Evolutionary conservation across 2,113 vertebrate species (phyloP).

Genomic region (Orthonyx spaldingii): DNA sequence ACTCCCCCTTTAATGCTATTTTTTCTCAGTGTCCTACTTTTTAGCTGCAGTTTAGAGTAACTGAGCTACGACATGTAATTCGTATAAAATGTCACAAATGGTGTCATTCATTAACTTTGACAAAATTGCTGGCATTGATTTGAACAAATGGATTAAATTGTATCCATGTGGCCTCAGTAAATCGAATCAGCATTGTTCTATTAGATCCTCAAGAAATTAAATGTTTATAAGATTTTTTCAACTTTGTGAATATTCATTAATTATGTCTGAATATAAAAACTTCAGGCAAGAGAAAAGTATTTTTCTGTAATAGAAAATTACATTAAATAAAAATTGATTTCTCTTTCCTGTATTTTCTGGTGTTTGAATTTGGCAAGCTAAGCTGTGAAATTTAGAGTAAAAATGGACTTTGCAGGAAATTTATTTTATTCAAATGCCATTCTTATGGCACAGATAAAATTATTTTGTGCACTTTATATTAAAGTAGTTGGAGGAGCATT

Average conservation of each 20-base stretch:
- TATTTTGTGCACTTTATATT: background rate
- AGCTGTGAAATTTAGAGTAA: background rate
- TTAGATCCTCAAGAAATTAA: background rate
- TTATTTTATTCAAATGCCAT: background rate
- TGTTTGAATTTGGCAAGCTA: background rate
- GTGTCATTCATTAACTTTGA: background rate
- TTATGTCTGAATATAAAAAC: background rate
- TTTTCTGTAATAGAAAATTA: background rate
- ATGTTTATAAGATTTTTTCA: background rate
- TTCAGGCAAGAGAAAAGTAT: background rate
- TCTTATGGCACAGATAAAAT: background rate
- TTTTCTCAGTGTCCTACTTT: slow-evolving; percentile 44
- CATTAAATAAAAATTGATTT: background rate
- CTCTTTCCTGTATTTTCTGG: background rate
- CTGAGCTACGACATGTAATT: background rate
- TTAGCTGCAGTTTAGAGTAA: background rate
- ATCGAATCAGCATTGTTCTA: background rate
- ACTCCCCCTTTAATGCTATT: slow-evolving; percentile 14
- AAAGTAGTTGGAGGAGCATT: background rate
- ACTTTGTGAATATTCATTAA: background rate
- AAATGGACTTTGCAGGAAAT: background rate
- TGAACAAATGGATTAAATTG: background rate
- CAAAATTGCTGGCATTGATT: background rate
- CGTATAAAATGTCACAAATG: background rate
- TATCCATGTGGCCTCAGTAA: background rate